A percentile compares a stretch with the other conserved stretches of the same genome.
phyloP scores from a whole-genome alignment of 53 echinoderm and acorn worm genomes.

The Holothuria scabra region DNA sequence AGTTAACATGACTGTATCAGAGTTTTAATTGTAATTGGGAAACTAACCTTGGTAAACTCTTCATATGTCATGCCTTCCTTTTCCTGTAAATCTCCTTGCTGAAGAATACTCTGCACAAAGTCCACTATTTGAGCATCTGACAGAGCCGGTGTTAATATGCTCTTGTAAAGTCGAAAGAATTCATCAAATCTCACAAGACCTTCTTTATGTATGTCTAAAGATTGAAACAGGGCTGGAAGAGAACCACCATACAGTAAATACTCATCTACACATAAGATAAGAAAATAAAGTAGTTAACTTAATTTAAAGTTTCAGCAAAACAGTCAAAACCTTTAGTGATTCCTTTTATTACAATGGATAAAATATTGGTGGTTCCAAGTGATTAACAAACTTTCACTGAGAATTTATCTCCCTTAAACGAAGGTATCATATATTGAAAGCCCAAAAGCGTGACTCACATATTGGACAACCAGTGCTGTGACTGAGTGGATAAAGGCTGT shows the following conservation, averaged over 20 bases:
- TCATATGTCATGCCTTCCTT: slow-evolving; percentile 59
- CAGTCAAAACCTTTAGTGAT: too few relatives aligned
- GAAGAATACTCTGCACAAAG: slow-evolving; percentile 66
- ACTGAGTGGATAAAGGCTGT: too few relatives aligned
- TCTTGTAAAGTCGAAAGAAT: slow-evolving; percentile 67
- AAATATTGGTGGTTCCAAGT: too few relatives aligned
- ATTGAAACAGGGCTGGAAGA: slow-evolving; percentile 62
- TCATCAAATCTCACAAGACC: slow-evolving; percentile 62
- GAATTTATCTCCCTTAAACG: too few relatives aligned
- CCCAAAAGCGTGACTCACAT: too few relatives aligned
- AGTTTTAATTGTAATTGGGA: background rate
- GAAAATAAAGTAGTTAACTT: too few relatives aligned
- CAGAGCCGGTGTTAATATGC: slow-evolving; percentile 69
- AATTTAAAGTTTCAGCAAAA: too few relatives aligned
- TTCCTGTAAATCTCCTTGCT: slow-evolving; percentile 52
- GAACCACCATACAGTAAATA: background rate
- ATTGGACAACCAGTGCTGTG: too few relatives aligned
- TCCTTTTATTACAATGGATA: too few relatives aligned
- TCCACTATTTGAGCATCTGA: slow-evolving; percentile 70
- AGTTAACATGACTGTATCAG: background rate
- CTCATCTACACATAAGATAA: too few relatives aligned
- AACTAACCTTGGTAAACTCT: slow-evolving; percentile 76
- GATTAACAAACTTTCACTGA: too few relatives aligned
- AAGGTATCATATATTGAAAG: too few relatives aligned
- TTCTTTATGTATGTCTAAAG: slow-evolving; percentile 68